phyloP scores from a whole-genome alignment of 2,113 vertebrate species.

The Melierax canorus region DNA sequence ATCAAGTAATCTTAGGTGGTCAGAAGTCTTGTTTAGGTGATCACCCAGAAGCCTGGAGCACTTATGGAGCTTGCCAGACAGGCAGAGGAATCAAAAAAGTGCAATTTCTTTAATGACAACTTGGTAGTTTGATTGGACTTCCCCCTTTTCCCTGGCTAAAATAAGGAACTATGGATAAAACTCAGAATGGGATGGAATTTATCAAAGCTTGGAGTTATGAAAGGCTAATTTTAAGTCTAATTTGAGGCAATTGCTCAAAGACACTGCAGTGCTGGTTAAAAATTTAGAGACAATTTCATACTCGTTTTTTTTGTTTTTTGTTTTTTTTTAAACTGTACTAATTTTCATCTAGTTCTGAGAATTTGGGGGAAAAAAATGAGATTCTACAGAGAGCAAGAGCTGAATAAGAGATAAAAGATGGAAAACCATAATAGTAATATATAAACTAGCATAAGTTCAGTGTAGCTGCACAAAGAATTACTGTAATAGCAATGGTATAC shows the following conservation, averaged over 20 bases:
- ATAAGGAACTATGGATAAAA: background rate
- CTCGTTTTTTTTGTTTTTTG: background rate
- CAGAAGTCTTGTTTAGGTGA: background rate
- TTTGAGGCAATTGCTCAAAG: background rate
- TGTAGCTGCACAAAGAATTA: background rate
- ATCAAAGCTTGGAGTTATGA: background rate
- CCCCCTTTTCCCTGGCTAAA: background rate
- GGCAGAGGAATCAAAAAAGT: background rate
- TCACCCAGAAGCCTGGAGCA: background rate
- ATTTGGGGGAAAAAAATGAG: background rate
- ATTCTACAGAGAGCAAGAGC: background rate
- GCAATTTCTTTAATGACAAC: background rate
- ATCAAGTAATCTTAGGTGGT: background rate
- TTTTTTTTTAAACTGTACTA: background rate
- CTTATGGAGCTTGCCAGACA: background rate
- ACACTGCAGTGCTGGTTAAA: background rate
- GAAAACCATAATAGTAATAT: background rate
- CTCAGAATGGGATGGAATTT: background rate
- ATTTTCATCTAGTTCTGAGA: background rate
- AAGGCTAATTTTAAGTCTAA: background rate
- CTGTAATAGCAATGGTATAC: fast-evolving
- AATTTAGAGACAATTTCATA: background rate
- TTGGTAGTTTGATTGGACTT: background rate
- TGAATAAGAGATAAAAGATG: background rate
- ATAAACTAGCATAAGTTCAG: background rate